Evolutionary conservation across 2,797 vertebrate genomes (phyloP).

Genomic region (Rhincodon typus): DNA sequence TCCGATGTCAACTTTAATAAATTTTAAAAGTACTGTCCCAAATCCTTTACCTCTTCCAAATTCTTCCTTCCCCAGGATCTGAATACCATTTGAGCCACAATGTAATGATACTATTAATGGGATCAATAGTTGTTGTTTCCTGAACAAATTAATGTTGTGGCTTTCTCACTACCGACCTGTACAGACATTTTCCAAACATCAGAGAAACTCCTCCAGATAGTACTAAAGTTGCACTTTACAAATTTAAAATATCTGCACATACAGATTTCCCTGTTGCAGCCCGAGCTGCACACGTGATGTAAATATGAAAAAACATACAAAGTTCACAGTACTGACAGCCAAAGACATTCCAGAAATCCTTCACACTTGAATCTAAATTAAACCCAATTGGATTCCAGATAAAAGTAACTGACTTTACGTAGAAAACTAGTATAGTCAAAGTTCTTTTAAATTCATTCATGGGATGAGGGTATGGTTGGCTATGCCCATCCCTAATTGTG

Average conservation of each 20-base stretch:
- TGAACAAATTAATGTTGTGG: background rate
- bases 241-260: background rate
- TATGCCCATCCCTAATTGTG: no score
- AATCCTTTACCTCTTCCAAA: background rate
- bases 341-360: background rate
- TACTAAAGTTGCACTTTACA: background rate
- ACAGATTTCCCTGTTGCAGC: background rate
- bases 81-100: background rate
- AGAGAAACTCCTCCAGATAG: background rate
- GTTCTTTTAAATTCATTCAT: no score
- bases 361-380: background rate
- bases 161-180: background rate
- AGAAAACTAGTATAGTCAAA: background rate
- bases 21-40: background rate
- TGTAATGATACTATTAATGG: background rate
- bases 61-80: background rate
- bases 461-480: no score
- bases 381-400: background rate
- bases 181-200: background rate
- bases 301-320: background rate
- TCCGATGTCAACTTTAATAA: background rate
- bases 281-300: background rate
- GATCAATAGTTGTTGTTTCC: background rate
- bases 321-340: background rate
- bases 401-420: background rate